Percentiles rank a stretch among this genome's conserved stretches.
Evolutionary conservation across 2,888 invertebrate species (phyloP).

Genomic region (Limnephilus auricula): DNA sequence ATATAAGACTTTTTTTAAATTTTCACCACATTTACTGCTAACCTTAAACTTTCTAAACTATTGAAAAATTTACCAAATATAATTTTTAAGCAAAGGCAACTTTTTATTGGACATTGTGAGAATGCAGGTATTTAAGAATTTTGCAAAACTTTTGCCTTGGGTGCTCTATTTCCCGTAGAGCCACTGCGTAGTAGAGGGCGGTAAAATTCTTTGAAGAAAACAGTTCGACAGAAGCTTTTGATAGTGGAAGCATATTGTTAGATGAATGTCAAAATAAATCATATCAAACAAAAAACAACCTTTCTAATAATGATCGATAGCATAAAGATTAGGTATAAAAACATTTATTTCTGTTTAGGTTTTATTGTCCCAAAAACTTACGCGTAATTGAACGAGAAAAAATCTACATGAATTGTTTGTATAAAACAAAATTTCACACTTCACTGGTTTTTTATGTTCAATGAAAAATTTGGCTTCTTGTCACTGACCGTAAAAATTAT

Average conservation of each 20-base stretch:
- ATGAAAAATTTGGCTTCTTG: too few species aligned
- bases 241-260: conserved; percentile 31
- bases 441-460: too few species aligned
- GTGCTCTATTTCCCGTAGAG: neutral
- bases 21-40: too few species aligned
- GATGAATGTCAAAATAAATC: conserved; percentile 22
- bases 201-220: conserved; percentile 4
- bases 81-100: too few species aligned
- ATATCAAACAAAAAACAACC: neutral
- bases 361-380: neutral
- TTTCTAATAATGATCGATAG: conserved; percentile 25
- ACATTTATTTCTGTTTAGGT: neutral
- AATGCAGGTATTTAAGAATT: too few species aligned
- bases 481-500: too few species aligned
- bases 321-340: neutral
- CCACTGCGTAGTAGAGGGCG: neutral
- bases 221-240: conserved; percentile 11
- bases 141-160: neutral
- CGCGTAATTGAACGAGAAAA: neutral
- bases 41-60: too few species aligned
- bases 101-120: too few species aligned
- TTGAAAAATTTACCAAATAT: too few species aligned
- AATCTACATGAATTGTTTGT: too few species aligned
- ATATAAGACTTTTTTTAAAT: too few species aligned
- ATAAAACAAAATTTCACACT: too few species aligned